These are phyloP conservation scores for Archaeoteleia sp. DNA, from an alignment of 2,888 invertebrate genomes.

Conservation along the genomic window DNA sequence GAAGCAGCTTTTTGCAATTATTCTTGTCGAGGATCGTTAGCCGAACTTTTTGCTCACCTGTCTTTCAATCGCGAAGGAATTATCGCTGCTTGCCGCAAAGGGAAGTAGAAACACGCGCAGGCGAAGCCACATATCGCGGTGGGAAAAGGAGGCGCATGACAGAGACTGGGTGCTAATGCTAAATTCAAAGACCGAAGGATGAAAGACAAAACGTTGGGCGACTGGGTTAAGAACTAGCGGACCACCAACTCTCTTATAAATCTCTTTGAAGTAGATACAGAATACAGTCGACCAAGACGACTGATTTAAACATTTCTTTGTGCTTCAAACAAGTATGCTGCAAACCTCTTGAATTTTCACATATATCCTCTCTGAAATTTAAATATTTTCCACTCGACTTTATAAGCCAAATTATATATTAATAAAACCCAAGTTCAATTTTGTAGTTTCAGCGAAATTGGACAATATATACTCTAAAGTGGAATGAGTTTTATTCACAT, in stretches of 20 bases:
- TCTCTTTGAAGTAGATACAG: slow-evolving; percentile 45
- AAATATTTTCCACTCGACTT: slow-evolving; percentile 3
- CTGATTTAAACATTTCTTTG: slow-evolving; percentile 44
- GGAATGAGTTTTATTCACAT: too few species aligned
- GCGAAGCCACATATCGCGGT: not conserved
- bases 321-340: slow-evolving; percentile 18
- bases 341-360: slow-evolving; percentile 21
- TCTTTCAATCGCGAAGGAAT: slow-evolving; percentile 6
- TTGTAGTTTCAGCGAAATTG: too few species aligned
- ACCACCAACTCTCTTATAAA: slow-evolving; percentile 44
- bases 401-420: not conserved
- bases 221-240: slow-evolving; percentile 28
- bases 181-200: slow-evolving; percentile 29
- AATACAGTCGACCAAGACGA: slow-evolving; percentile 35
- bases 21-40: not conserved
- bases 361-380: slow-evolving; percentile 17
- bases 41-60: not conserved
- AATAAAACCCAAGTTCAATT: not conserved
- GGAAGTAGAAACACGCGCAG: not conserved
- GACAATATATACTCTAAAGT: too few species aligned
- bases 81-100: slow-evolving; percentile 3
- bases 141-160: slow-evolving; percentile 1
- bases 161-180: slow-evolving; percentile 15
- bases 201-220: slow-evolving; percentile 20
- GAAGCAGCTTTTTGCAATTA: not conserved